Evolutionary conservation across 2,888 invertebrate genomes (phyloP), one percentile per base, ranked within the genome.

Genomic region (Hymenopus coronatus): DNA sequence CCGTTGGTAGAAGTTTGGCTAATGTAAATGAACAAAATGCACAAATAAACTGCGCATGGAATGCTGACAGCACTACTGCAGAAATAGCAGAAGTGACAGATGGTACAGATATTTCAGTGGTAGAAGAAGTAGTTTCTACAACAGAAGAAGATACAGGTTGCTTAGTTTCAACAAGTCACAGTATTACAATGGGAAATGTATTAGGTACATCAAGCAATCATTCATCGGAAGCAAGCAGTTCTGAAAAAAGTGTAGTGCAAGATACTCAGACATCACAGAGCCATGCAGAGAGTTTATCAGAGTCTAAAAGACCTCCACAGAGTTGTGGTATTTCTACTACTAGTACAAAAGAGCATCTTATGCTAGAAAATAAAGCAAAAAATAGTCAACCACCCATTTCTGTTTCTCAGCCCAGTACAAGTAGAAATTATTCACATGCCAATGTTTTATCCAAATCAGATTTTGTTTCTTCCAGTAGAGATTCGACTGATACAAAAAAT

Each of bases 281-380:
- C n/a, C 27, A 85, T 27, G 15, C 27, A 85, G 20, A n/a, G 12
- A 27, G 12, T 54, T 46, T 27, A 28, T 6, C 12, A 54, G 25
- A 46, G 4, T 28, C 15, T 85, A 81, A 86, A 70, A 25, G 9
- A 46, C n/a, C 86, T n/a, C 86, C 86, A 70, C 86, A 86, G 28
- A 86, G 81, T 30, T 86, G 70, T 14, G 86, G 86, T 9, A 86
- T 86, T 86, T 86, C 86, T 86, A 86, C 86, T 20, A 86, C 86
- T 28, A 81, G 86, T 81, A 20, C 33, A 28, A 85, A 85, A 20
- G 40, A 54, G 27, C 28, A 30, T 14, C 28, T 25, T 46, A 14
- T 12, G 27, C 15, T n/a, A 27, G 46, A n/a, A 27, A 85, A 85
- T 15, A 46, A 40, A 15, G 2, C 25, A 27, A 27, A 46, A 14